Evolutionary conservation across 2,113 vertebrate species (phyloP), one percentile per base, ranked within the genome.

Genomic region (Dipodomys merriami): DNA sequence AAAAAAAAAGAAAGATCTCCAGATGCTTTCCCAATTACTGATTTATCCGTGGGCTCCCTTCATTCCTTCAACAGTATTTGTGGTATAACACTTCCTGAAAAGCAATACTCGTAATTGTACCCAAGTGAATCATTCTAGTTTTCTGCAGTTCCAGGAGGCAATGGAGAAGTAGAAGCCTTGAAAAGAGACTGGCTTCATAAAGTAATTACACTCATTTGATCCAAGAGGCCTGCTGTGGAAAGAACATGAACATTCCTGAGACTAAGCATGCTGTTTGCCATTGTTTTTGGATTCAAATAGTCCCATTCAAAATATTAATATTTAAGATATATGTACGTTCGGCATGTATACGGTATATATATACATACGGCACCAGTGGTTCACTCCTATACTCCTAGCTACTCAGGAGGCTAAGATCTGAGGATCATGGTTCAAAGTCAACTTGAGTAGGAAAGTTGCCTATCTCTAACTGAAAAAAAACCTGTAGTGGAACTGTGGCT

Each of bases 161-260:
- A 10, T 93, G 90, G 87, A 93, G 83, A 93, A 81, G 19, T 86
- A 94, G 74, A 86, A 94, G 46, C 46, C 85, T 97, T 96, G 76
- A 86, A 85, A 92, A 89, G 89, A 94, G 53, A 71, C 33, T 83
- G 90, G 65, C 53, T 96, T 69, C 78, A 69, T n/a, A 71, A 53
- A 96, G 39, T 92, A 83, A 95, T 97, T 95, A 94, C 44, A 91
- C n/a, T 87, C 19, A 39, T 20, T 95, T 96, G 94, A 93, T 86
- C 78, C 74, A 82, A 87, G 53, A 22, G 67, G 49, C 62, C 87
- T 92, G 83, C 81, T 2, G 0, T 96, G 94, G 91, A 95, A 93
- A 93, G 69, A 96, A 83, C 77, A 53, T 76, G 44, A 81, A 46
- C 91, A 96, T 95, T 97, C 96, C 72, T 96, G 60, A 77, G 62